A percentile compares a stretch with the other conserved stretches of the same genome.
phyloP scores from a whole-genome alignment of 1,140 invertebrate genomes.

The Rhopalosiphum padi region DNA sequence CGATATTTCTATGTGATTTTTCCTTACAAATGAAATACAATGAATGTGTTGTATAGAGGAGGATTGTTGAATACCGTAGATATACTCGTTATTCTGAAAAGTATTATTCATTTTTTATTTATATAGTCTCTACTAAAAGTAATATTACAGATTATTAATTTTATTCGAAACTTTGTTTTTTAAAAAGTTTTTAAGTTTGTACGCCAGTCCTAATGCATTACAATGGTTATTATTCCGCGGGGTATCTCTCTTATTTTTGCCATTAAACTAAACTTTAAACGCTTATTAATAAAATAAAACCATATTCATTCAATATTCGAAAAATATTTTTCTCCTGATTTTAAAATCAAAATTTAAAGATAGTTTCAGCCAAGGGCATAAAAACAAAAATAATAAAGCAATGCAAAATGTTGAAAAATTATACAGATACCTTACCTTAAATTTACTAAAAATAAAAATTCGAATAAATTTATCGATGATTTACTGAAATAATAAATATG shows the following conservation, averaged over 20 bases:
- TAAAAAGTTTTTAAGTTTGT: background rate
- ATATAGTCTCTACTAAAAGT: background rate
- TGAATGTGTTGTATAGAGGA: background rate
- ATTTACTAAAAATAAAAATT: background rate
- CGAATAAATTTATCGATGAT: background rate
- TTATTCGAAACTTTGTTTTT: background rate
- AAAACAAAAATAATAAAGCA: background rate
- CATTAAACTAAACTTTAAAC: background rate
- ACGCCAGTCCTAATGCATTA: background rate
- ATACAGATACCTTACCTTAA: background rate
- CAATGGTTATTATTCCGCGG: background rate
- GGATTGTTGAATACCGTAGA: background rate
- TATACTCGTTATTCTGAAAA: background rate
- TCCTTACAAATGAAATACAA: background rate
- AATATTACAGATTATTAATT: background rate
- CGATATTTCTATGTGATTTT: background rate
- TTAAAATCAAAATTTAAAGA: background rate
- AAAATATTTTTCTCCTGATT: background rate
- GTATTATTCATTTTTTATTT: constrained; percentile 7
- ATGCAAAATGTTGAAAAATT: background rate
- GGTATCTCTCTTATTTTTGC: background rate
- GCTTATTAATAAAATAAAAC: background rate
- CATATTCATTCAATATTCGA: background rate
- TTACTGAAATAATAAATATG: no score
- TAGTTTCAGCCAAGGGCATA: background rate